A percentile compares a stretch with the other conserved stretches of the same genome.
phyloP scores from a whole-genome alignment of 2,797 vertebrate species.

The Phalanger gymnotis region DNA sequence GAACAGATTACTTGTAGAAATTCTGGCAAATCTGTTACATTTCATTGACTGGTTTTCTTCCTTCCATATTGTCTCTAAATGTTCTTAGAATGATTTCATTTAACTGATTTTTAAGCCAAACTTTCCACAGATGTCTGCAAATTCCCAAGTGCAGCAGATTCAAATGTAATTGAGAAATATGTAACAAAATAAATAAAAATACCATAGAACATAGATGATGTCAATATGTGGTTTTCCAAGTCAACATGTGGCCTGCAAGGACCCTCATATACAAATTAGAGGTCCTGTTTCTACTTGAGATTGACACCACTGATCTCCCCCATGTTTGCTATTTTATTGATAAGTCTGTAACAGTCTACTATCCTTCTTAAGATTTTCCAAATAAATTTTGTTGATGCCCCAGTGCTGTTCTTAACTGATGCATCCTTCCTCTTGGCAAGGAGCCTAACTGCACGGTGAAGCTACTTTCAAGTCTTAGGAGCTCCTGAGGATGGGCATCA shows the following conservation, averaged over 20 bases:
- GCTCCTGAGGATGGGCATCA: too few relatives aligned
- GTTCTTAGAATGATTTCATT: neutral
- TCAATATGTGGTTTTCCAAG: neutral
- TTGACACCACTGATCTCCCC: neutral
- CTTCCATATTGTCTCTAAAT: neutral
- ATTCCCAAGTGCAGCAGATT: neutral
- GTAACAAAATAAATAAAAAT: neutral
- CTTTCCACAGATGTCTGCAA: neutral
- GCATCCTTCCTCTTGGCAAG: neutral
- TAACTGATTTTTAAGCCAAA: neutral
- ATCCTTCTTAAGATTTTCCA: neutral
- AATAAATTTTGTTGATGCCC: neutral
- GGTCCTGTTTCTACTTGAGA: neutral
- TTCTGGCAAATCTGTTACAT: neutral
- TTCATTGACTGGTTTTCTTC: neutral
- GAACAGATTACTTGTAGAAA: neutral
- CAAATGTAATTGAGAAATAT: neutral
- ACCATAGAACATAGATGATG: neutral
- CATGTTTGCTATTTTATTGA: neutral
- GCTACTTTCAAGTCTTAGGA: neutral
- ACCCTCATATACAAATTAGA: neutral
- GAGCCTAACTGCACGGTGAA: neutral
- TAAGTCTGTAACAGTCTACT: neutral
- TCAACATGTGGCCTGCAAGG: neutral
- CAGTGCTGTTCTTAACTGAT: neutral